Conservation (phyloP, 2,797 vertebrate species). For the Xyrichtys novacula region DNA sequence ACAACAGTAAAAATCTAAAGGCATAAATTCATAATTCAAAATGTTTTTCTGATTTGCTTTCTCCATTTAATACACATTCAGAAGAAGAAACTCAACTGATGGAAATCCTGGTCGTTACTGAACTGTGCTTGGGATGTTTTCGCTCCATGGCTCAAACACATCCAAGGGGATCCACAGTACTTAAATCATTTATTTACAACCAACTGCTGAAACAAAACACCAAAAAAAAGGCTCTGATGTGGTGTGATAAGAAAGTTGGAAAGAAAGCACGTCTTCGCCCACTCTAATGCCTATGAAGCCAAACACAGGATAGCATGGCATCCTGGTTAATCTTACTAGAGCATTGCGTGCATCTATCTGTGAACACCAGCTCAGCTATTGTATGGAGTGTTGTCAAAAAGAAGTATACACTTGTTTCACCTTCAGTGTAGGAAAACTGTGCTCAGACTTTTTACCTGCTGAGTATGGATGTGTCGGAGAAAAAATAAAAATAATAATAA, state of each 20-base stretch:
- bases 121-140: conserved; percentile 32
- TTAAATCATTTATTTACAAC: conserved; percentile 31
- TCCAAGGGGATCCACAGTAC: background rate
- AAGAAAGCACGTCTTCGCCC: background rate
- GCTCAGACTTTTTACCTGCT: conserved; percentile 44
- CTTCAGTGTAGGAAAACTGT: conserved; percentile 22
- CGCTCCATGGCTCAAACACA: conserved; percentile 17
- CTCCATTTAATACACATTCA: background rate
- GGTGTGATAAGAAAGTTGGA: conserved; percentile 10
- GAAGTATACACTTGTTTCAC: conserved; percentile 6
- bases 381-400: conserved; percentile 11
- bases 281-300: background rate
- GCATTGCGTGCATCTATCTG: background rate
- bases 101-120: background rate
- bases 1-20: background rate
- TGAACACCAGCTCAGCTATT: conserved; percentile 17
- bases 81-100: background rate
- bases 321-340: background rate
- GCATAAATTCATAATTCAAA: background rate
- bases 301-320: conserved; percentile 9
- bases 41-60: background rate
- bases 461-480: conserved; percentile 31
- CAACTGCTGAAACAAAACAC: conserved; percentile 23
- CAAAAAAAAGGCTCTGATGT: conserved; percentile 1
- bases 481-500: conserved; percentile 29